phyloP scores from a whole-genome alignment of 2,113 vertebrate genomes.

The Myiozetetes cayanensis region DNA sequence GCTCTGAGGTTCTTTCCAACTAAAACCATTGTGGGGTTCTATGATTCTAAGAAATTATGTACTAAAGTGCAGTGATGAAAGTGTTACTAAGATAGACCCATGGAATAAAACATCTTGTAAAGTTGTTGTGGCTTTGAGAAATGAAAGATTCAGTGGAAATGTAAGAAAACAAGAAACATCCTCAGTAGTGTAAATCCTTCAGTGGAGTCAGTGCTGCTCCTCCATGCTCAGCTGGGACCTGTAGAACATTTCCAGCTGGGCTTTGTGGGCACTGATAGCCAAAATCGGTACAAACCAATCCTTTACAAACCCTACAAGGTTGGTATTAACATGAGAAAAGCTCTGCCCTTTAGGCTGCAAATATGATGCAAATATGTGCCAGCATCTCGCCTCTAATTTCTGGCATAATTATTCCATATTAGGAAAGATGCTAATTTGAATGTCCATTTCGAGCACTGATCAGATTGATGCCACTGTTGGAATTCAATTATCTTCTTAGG shows the following conservation, averaged over 20 bases:
- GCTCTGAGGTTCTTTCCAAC: rapidly evolving
- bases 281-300: background rate
- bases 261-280: rapidly evolving
- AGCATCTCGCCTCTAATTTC: background rate
- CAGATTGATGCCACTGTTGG: background rate
- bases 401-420: background rate
- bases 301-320: background rate
- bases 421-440: background rate
- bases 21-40: background rate
- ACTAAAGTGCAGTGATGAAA: rapidly evolving
- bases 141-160: rapidly evolving
- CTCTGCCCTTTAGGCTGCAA: background rate
- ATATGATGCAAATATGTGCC: background rate
- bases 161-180: rapidly evolving
- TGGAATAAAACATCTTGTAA: background rate
- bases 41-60: rapidly evolving
- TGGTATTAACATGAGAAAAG: background rate
- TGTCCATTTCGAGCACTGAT: background rate
- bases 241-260: background rate
- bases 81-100: rapidly evolving
- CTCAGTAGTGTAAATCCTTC: background rate
- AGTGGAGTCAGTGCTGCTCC: rapidly evolving
- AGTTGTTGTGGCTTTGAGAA: background rate
- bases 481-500: background rate
- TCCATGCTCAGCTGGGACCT: background rate